Conservation (phyloP, 2,797 vertebrate species). For the Podarcis lilfordi region DNA sequence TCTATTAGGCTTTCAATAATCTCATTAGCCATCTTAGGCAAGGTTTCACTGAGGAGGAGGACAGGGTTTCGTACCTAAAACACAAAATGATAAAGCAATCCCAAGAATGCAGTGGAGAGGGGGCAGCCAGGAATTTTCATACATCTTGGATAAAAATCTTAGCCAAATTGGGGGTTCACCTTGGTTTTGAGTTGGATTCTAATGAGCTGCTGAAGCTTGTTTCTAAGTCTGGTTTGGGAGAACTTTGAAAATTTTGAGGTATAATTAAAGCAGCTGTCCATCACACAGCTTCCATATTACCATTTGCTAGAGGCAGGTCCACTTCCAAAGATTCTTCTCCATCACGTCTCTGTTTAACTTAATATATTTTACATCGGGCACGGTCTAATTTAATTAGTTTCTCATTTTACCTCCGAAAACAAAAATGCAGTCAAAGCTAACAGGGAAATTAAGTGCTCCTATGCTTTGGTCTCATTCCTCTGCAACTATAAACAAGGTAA, state of each 20-base stretch:
- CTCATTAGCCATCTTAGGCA: slow-evolving; percentile 53
- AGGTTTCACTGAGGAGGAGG: slow-evolving; percentile 59
- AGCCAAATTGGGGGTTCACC: neutral
- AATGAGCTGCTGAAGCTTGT: neutral
- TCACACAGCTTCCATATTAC: neutral
- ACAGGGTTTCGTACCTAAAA: slow-evolving; percentile 70
- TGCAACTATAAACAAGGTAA: neutral
- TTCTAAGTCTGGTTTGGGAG: neutral
- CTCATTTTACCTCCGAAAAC: neutral
- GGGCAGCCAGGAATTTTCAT: neutral
- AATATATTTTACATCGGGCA: neutral
- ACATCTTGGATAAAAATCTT: neutral
- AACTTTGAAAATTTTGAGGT: neutral
- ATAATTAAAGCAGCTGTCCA: neutral
- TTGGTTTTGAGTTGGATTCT: neutral
- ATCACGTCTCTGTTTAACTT: neutral
- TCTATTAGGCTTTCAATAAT: slow-evolving; percentile 60
- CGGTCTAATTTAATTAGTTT: neutral
- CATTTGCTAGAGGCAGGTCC: neutral
- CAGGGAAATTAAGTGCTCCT: neutral
- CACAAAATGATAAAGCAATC: neutral
- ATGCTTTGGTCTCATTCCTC: neutral
- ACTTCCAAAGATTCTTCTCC: neutral
- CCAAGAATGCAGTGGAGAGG: neutral
- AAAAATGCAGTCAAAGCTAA: neutral